Conservation (phyloP, 2,113 vertebrate species). For the Sarotherodon lohbergeri region DNA sequence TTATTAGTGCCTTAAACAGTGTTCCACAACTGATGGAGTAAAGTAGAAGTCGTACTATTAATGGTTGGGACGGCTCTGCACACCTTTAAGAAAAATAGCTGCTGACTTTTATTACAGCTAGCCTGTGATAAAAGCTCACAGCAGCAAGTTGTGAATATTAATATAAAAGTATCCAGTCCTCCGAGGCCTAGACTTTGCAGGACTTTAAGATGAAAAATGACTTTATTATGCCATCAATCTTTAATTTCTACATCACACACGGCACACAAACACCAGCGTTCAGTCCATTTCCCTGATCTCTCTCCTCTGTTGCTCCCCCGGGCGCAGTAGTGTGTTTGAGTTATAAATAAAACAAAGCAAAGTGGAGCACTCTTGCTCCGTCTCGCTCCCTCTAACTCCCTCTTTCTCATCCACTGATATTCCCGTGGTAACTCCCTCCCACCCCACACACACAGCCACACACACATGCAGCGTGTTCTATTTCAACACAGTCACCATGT, state of each 20-base stretch:
- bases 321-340: slow-evolving; percentile 16
- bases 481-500: slow-evolving; percentile 52
- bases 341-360: slow-evolving; percentile 68
- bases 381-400: slow-evolving; percentile 24
- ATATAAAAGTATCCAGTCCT: background rate
- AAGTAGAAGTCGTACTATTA: background rate
- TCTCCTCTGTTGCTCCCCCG: background rate
- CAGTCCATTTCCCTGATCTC: background rate
- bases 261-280: background rate
- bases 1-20: background rate
- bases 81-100: background rate
- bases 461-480: slow-evolving; percentile 31
- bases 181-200: background rate
- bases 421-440: background rate
- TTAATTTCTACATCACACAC: background rate
- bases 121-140: background rate
- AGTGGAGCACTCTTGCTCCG: slow-evolving; percentile 47
- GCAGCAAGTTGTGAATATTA: background rate
- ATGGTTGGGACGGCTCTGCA: background rate
- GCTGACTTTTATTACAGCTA: background rate
- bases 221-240: slow-evolving; percentile 15
- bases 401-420: slow-evolving; percentile 13
- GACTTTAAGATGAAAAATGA: background rate
- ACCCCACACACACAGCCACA: background rate
- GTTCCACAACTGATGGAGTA: background rate